A percentile compares a stretch with the other conserved stretches of the same genome.
Conservation (phyloP, 53 echinoderm and acorn worm species). For the Antedon mediterranea region DNA sequence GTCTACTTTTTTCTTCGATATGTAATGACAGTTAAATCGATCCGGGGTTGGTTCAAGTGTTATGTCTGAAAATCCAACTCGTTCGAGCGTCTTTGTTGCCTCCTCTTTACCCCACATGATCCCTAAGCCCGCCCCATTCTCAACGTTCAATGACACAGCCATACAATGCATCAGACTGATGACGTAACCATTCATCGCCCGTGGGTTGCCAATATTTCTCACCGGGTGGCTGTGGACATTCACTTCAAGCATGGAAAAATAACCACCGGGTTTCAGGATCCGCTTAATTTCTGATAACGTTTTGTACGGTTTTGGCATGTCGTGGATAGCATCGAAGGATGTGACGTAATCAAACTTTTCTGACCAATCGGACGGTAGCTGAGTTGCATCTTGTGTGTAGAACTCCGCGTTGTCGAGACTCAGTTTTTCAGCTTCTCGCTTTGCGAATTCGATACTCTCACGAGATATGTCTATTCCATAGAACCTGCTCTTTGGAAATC, state of each 20-base stretch:
- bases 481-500: constrained; percentile 70
- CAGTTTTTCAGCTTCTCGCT: constrained; percentile 48
- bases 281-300: constrained; percentile 62
- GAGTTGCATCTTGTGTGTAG: constrained; percentile 56
- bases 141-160: constrained; percentile 83
- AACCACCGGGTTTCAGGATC: constrained; percentile 55
- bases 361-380: constrained; percentile 48
- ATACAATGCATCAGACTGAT: constrained; percentile 97
- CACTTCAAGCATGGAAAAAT: constrained; percentile 69
- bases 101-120: constrained; percentile 97
- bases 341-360: constrained; percentile 70
- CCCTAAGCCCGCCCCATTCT: constrained; percentile 81
- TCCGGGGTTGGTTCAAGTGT: constrained; percentile 74
- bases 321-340: constrained; percentile 81
- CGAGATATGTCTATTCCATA: constrained; percentile 84
- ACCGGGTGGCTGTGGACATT: constrained; percentile 79
- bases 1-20: constrained; percentile 67
- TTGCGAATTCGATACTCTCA: constrained; percentile 64
- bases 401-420: constrained; percentile 79
- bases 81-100: constrained; percentile 54
- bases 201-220: constrained; percentile 84
- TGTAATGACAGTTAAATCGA: constrained; percentile 73
- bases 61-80: constrained; percentile 78
- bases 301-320: constrained; percentile 59
- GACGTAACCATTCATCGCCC: constrained; percentile 89